These are phyloP conservation scores for Ivindomyrus marchei DNA, from an alignment of 2,113 vertebrate genomes.

Conservation along the genomic window DNA sequence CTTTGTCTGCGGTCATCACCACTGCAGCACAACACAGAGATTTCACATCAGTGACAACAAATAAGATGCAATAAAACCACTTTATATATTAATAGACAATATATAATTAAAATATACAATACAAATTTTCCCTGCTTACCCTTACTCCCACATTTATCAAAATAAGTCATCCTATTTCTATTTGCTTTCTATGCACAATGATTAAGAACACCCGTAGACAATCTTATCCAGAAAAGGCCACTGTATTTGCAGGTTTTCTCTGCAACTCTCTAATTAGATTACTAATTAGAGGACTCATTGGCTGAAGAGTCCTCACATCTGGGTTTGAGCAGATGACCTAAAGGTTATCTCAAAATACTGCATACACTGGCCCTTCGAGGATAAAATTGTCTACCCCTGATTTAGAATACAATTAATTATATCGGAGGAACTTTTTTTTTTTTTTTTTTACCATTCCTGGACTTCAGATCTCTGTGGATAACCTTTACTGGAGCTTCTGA, in stretches of 20 bases:
- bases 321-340: background rate
- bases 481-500: conserved; percentile 95
- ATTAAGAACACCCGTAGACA: background rate
- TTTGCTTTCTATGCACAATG: background rate
- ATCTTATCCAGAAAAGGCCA: background rate
- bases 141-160: background rate
- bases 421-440: conserved; percentile 36
- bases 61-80: background rate
- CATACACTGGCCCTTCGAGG: background rate
- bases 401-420: background rate
- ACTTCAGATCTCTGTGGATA: conserved; percentile 97
- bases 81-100: background rate
- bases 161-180: background rate
- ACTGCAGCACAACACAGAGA: conserved; percentile 64
- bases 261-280: background rate
- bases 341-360: background rate
- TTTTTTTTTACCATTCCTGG: conserved; percentile 79
- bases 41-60: conserved; percentile 13
- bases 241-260: background rate
- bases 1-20: conserved; percentile 82
- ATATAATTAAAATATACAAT: background rate
- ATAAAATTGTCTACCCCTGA: background rate
- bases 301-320: background rate
- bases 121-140: background rate
- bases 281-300: background rate